phyloP scores from a whole-genome alignment of 2,113 vertebrate genomes.

The Cromileptes altivelis region DNA sequence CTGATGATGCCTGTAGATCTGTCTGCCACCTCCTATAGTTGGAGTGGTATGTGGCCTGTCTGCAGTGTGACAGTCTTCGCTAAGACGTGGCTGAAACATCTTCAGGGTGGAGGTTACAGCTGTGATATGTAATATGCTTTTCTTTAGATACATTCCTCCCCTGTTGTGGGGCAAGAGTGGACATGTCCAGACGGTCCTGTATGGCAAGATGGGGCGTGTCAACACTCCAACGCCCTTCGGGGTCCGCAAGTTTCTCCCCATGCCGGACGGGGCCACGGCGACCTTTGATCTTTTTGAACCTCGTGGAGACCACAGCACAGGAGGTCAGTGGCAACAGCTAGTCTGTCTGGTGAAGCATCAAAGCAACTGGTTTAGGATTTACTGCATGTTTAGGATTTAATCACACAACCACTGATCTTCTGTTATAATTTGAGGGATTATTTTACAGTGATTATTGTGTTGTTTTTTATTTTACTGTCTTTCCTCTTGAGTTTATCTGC shows the following conservation, averaged over 20 bases:
- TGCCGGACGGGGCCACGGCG: slow-evolving; percentile 94
- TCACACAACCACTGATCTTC: neutral
- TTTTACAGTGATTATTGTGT: neutral
- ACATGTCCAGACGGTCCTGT: slow-evolving; percentile 94
- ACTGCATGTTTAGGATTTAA: neutral
- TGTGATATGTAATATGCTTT: slow-evolving; percentile 22
- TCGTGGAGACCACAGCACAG: slow-evolving; percentile 87
- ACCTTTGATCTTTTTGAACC: slow-evolving; percentile 97
- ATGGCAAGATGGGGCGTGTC: slow-evolving; percentile 95
- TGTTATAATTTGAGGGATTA: neutral
- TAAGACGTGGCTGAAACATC: slow-evolving; percentile 15
- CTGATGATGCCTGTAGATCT: neutral
- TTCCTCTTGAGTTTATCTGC: slow-evolving; percentile 6
- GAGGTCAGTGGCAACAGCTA: slow-evolving; percentile 86
- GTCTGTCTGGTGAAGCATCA: neutral
- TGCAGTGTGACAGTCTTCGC: neutral
- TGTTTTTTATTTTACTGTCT: neutral
- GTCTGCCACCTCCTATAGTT: neutral
- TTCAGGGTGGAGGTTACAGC: neutral
- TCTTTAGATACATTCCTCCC: slow-evolving; percentile 92
- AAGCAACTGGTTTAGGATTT: neutral
- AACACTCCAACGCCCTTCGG: slow-evolving; percentile 91
- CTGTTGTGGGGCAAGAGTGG: slow-evolving; percentile 97
- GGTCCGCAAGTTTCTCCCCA: slow-evolving; percentile 91
- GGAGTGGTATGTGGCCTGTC: neutral